Evolutionary conservation across 2,888 invertebrate genomes (phyloP).

Genomic region (Bursaphelenchus okinawaensis): DNA sequence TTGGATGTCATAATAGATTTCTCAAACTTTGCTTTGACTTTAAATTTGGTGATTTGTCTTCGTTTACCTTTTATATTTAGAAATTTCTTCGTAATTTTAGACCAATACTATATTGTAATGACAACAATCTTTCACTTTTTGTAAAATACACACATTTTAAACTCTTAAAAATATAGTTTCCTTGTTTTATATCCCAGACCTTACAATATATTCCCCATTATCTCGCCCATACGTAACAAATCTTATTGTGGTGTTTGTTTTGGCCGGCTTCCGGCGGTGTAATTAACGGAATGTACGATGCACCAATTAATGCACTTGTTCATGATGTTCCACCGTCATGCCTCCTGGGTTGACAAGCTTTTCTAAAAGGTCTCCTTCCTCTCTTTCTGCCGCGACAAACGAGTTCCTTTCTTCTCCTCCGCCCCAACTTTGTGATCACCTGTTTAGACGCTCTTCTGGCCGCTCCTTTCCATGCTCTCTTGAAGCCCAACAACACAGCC

Average conservation of each 20-base stretch:
- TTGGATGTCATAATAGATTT: no score
- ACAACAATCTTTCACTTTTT: no score
- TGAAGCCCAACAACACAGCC: background rate
- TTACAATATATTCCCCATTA: background rate
- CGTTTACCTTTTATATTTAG: no score
- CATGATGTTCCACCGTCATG: background rate
- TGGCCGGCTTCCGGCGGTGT: background rate
- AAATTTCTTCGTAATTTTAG: no score
- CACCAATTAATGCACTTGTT: background rate
- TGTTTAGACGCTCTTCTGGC: background rate
- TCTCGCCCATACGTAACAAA: background rate
- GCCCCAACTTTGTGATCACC: background rate
- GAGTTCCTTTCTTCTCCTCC: background rate
- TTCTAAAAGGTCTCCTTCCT: background rate
- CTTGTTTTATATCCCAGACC: no score
- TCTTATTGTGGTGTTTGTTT: background rate
- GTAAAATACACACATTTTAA: no score
- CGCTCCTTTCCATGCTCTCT: background rate
- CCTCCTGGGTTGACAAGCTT: background rate
- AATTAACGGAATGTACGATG: background rate
- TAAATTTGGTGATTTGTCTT: no score
- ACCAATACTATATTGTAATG: no score
- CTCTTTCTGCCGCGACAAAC: background rate
- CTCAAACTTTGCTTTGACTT: no score
- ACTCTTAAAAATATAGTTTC: no score